These are phyloP conservation scores for Portevinia maculata DNA, from an alignment of 2,888 invertebrate genomes.

Conservation along the genomic window DNA sequence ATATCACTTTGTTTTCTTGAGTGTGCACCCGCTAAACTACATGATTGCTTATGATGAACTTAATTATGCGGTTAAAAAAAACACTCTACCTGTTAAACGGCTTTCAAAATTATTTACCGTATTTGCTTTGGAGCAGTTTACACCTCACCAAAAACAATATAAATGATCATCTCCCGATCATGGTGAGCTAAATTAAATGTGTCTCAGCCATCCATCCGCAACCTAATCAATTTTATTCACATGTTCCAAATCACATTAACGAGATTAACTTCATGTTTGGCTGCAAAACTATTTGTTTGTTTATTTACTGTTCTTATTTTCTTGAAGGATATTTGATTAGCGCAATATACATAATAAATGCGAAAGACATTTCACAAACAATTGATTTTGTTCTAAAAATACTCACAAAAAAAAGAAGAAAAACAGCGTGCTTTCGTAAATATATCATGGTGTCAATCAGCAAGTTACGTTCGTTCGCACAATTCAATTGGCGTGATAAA, in stretches of 20 bases:
- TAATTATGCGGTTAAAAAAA: neutral
- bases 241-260: slow-evolving; percentile 51
- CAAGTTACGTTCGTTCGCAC: slow-evolving; percentile 5
- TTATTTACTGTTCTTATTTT: slow-evolving; percentile 31
- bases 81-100: neutral
- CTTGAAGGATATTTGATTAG: slow-evolving; percentile 7
- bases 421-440: neutral
- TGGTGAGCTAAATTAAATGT: no score
- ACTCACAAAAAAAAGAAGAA: neutral
- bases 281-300: slow-evolving; percentile 19
- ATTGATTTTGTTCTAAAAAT: neutral
- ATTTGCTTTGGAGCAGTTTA: no score
- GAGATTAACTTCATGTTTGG: slow-evolving; percentile 29
- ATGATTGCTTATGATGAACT: neutral
- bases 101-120: neutral
- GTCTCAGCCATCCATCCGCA: neutral
- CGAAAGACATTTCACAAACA: neutral
- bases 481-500: slow-evolving; percentile 39
- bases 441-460: slow-evolving; percentile 24
- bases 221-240: slow-evolving; percentile 44
- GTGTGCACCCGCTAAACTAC: neutral
- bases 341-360: neutral
- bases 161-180: no score
- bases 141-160: no score
- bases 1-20: neutral